Evolutionary conservation across 2,113 vertebrate genomes (phyloP).

Genomic region (Rhea pennata): DNA sequence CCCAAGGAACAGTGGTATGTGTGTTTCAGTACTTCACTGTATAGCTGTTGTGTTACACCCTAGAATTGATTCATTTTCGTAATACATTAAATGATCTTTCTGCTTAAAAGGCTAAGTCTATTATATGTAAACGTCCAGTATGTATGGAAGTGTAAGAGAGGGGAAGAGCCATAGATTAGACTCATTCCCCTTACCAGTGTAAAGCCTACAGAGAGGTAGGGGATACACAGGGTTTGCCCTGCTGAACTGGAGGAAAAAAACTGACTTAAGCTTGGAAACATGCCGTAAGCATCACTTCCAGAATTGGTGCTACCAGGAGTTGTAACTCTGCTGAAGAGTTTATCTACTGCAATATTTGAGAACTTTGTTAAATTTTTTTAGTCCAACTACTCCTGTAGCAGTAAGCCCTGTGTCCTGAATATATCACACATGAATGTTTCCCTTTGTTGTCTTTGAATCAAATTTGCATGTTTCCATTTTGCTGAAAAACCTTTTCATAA

Average conservation of each 20-base stretch:
- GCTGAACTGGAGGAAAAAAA: neutral
- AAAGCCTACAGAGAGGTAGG: neutral
- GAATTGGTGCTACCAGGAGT: neutral
- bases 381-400: neutral
- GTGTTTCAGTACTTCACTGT: neutral
- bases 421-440: rapidly evolving
- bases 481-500: neutral
- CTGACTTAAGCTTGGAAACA: neutral
- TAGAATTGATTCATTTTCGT: neutral
- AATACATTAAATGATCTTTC: neutral
- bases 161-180: neutral
- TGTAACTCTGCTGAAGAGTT: neutral
- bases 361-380: neutral
- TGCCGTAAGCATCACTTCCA: neutral
- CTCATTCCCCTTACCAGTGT: no score
- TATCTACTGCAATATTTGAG: neutral
- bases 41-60: neutral
- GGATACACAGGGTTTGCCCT: rapidly evolving
- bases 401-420: neutral
- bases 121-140: neutral
- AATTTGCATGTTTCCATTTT: neutral
- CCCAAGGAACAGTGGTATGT: neutral
- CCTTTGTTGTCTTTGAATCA: neutral
- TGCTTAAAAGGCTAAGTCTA: neutral
- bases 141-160: slow-evolving; percentile 6